Conservation (phyloP, 2,797 vertebrate species). For the Squalus acanthias region DNA sequence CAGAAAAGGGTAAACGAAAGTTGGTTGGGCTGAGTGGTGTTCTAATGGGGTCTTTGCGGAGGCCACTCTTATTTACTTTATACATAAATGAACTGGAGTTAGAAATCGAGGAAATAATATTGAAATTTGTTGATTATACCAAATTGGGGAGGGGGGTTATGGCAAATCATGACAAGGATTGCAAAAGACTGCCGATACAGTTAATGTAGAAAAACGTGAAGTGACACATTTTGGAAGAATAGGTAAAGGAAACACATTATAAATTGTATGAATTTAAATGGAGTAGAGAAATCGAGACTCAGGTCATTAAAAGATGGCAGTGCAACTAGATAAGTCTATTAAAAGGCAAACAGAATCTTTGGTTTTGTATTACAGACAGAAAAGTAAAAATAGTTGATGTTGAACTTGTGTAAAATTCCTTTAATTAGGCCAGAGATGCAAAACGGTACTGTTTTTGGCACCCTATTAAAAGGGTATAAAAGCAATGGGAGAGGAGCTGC, state of each 20-base stretch:
- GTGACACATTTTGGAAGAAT: no score
- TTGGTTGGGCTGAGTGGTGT: no score
- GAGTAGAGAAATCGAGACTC: background rate
- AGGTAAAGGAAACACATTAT: no score
- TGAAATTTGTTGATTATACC: background rate
- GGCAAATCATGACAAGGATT: background rate
- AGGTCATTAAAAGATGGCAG: background rate
- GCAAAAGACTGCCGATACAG: background rate
- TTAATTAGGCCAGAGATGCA: background rate
- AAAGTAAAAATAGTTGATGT: background rate
- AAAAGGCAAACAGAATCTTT: background rate
- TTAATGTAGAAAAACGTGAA: no score
- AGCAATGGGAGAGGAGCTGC: no score
- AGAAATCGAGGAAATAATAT: background rate
- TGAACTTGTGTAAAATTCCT: background rate
- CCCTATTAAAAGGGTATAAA: no score
- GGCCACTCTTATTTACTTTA: background rate
- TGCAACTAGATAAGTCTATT: background rate
- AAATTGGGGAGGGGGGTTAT: background rate
- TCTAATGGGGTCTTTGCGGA: background rate
- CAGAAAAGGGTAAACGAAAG: background rate
- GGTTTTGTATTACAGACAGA: background rate
- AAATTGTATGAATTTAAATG: no score
- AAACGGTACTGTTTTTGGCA: background rate
- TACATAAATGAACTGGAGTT: background rate